Evolutionary conservation across 2,888 invertebrate species (phyloP).

Genomic region (Idaea dimidiata): DNA sequence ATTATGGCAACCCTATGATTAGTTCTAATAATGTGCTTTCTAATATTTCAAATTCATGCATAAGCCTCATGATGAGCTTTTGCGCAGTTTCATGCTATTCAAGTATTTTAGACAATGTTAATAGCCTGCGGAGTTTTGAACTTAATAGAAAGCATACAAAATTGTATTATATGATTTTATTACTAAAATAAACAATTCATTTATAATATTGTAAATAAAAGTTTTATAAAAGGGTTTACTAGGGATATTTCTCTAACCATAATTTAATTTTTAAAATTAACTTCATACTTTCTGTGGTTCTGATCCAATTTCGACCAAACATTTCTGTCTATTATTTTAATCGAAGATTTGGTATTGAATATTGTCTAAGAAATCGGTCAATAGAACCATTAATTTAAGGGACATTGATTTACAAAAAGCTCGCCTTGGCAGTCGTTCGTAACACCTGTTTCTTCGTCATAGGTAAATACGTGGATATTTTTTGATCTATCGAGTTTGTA

Average conservation of each 20-base stretch:
- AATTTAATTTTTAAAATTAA: too few species aligned
- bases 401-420: slow-evolving; percentile 35
- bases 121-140: too few species aligned
- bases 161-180: too few species aligned
- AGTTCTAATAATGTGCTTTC: slow-evolving; percentile 17
- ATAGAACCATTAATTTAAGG: slow-evolving; percentile 28
- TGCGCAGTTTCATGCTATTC: neutral
- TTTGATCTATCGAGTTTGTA: too few species aligned
- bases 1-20: too few species aligned
- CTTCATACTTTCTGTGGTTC: neutral
- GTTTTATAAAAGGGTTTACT: too few species aligned
- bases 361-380: slow-evolving; percentile 9
- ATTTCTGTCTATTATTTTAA: neutral
- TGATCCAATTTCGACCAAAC: neutral
- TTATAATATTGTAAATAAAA: too few species aligned
- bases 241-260: too few species aligned
- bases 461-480: neutral
- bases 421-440: slow-evolving; percentile 34
- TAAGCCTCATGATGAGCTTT: neutral
- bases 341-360: neutral
- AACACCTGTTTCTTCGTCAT: slow-evolving; percentile 25
- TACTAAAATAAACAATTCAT: too few species aligned
- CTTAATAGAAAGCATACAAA: too few species aligned
- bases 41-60: slow-evolving; percentile 20
- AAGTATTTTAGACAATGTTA: neutral